Evolutionary conservation across 2,888 invertebrate genomes (phyloP).

Genomic region (Amblyteles armatorius): DNA sequence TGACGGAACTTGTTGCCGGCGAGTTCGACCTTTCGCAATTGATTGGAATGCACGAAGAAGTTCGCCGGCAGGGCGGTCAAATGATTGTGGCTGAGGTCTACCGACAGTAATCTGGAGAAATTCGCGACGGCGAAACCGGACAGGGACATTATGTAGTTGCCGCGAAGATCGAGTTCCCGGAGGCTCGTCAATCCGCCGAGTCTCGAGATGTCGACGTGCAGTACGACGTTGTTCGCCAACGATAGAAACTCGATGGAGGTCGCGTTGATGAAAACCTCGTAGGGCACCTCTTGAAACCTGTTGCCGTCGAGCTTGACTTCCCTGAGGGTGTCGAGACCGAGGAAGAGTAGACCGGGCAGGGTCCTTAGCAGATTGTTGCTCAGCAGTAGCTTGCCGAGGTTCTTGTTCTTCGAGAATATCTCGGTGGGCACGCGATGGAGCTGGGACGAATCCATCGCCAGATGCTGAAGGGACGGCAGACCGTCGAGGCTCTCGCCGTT

Average conservation of each 20-base stretch:
- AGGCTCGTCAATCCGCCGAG: constrained; percentile 91
- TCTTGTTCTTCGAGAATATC: constrained; percentile 91
- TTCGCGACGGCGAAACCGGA: constrained; percentile 92
- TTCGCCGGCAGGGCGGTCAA: constrained; percentile 92
- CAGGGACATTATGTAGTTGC: constrained; percentile 91
- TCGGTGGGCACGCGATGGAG: constrained; percentile 89
- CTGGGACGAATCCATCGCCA: constrained; percentile 89
- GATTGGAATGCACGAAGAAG: constrained; percentile 91
- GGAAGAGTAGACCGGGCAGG: constrained; percentile 91
- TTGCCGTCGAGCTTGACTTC: constrained; percentile 92
- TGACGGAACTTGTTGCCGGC: constrained; percentile 92
- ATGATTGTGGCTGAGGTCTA: constrained; percentile 92
- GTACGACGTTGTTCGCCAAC: constrained; percentile 89
- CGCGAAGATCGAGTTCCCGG: constrained; percentile 90
- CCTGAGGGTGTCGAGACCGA: constrained; percentile 90
- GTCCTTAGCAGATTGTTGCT: constrained; percentile 89
- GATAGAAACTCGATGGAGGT: constrained; percentile 91
- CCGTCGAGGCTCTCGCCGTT: constrained; percentile 91
- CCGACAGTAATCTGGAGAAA: constrained; percentile 90
- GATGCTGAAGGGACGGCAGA: constrained; percentile 91
- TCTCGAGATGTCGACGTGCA: constrained; percentile 91
- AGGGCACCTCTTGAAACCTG: constrained; percentile 91
- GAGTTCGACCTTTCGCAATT: constrained; percentile 91
- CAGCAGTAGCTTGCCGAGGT: constrained; percentile 90
- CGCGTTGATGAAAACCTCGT: constrained; percentile 91